Evolutionary conservation across 1,140 invertebrate genomes (phyloP), one percentile per base, ranked within the genome.

Genomic region (Brachionus asplanchnoidis): DNA sequence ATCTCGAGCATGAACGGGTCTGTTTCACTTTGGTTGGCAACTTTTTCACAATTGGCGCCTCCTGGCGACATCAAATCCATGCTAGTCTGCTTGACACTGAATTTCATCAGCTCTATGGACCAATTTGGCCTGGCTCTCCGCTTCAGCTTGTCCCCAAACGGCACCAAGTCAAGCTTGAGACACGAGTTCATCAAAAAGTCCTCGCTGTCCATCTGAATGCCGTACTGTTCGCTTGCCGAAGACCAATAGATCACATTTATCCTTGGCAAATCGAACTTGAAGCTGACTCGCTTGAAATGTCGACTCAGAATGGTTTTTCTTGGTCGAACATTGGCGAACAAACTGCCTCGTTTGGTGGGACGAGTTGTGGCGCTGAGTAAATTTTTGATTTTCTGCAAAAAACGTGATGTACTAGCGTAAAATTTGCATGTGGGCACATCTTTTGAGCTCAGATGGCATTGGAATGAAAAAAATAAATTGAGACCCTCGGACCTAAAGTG

Each of bases 211-310:
- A 98, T 91, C 88, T 98, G 94, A 84, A 97, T 94, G 0, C 97
- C 97, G 86, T 95, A 92, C 87, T 97, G 95, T 92, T 96, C 95
- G 0, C 95, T 95, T 88, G 96, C 97, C 0, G 97, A 99, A 93
- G 97, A 97, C 97, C 97, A 99, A 90, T 99, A 99, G 87, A 94
- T 95, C 11, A 98, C 94, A 89, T 96, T 94, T 87, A 98, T 85
- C 94, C 93, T 87, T 97, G 95, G 50, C 97, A 91, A 1, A 7
- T 50, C 26, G 6, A 75, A 84, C 12, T 84, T 60, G n/a, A 84
- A 77, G 14, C 36, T 12, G 84, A 88, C 88, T 87, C 85, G 89
- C 88, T 88, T 89, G 86, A 97, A 98, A 89, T 99, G 97, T 9
- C 97, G 91, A 85, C 95, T 97, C 0, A 99, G 92, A 86, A 97